Evolutionary conservation across 2,113 vertebrate species (phyloP).

Genomic region (Coreoperca whiteheadi): DNA sequence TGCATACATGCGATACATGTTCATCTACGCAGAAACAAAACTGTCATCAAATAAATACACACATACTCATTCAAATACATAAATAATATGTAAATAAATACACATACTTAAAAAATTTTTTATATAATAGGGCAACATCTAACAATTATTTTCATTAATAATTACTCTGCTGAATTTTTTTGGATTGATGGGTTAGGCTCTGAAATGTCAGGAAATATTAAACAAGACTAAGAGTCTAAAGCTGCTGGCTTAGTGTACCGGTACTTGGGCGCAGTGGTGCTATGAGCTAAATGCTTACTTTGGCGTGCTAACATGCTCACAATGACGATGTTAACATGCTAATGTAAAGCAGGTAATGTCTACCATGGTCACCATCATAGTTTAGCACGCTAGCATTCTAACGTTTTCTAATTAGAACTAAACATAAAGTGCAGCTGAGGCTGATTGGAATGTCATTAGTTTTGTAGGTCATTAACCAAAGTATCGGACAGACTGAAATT

Average conservation of each 20-base stretch:
- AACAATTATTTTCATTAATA: no score
- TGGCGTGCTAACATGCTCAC: not conserved
- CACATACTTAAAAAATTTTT: not conserved
- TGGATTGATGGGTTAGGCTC: not conserved
- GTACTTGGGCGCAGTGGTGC: not conserved
- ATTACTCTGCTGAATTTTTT: not conserved
- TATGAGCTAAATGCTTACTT: not conserved
- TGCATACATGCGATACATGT: not conserved
- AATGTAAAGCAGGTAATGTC: not conserved
- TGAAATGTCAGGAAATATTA: not conserved
- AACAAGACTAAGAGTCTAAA: not conserved
- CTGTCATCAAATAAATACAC: not conserved
- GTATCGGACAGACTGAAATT: not conserved
- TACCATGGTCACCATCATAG: not conserved
- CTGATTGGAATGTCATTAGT: no score
- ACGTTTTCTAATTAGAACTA: not conserved
- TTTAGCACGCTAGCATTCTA: not conserved
- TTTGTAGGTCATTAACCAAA: not conserved
- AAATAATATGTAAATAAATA: not conserved
- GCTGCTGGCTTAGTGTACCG: not conserved
- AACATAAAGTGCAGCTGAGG: no score
- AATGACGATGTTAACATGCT: not conserved
- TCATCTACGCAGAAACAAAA: constrained; percentile 1
- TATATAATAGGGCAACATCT: not conserved
- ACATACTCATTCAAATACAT: not conserved